Conservation (phyloP, 2,113 vertebrate species). For the Onychorhynchus coronatus region DNA sequence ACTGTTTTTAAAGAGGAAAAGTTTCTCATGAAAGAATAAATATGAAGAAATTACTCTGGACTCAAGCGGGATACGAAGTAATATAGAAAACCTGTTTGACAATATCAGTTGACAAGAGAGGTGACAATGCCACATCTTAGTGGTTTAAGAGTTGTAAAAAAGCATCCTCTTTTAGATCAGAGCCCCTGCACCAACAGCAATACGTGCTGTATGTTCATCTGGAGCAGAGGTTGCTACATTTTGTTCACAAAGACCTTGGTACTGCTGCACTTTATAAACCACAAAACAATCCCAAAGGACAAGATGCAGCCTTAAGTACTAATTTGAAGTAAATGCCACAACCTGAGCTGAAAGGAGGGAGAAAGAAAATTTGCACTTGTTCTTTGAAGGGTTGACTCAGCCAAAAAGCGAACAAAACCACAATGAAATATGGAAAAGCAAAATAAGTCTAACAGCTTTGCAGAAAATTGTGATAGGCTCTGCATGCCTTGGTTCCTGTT, state of each 20-base stretch:
- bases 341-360: not conserved
- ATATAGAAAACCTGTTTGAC: not conserved
- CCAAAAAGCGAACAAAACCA: not conserved
- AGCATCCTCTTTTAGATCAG: not conserved
- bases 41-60: not conserved
- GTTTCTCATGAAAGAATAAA: not conserved
- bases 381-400: not conserved
- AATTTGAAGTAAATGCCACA: not conserved
- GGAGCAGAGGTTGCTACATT: not conserved
- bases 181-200: rapidly evolving
- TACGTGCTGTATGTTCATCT: not conserved
- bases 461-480: not conserved
- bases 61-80: not conserved
- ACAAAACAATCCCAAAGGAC: not conserved
- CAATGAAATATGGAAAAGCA: not conserved
- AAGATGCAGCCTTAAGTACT: not conserved
- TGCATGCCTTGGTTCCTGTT: not conserved
- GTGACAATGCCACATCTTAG: not conserved
- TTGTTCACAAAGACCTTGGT: not conserved
- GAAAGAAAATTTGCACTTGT: not conserved
- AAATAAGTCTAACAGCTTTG: not conserved
- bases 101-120: not conserved
- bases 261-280: not conserved
- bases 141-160: not conserved
- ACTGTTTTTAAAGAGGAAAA: not conserved